Percentiles rank a stretch among this genome's conserved stretches.
These are phyloP conservation scores for Zonotrichia leucophrys DNA, from an alignment of 2,113 vertebrate species.

Conservation along the genomic window DNA sequence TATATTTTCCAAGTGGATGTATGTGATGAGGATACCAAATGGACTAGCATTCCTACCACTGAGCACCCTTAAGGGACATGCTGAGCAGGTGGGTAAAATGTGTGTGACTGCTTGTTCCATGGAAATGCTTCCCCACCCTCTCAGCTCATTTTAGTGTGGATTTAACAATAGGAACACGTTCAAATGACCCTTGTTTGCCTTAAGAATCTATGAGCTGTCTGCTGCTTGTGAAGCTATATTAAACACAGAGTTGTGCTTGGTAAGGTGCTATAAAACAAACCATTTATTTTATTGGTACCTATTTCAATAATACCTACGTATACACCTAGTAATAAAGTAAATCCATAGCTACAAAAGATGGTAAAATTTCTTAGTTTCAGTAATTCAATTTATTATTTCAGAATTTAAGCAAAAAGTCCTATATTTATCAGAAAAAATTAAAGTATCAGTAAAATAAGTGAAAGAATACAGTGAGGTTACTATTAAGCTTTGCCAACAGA, in stretches of 20 bases:
- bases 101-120: not conserved
- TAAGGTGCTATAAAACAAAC: not conserved
- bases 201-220: not conserved
- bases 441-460: not conserved
- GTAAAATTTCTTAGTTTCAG: not conserved
- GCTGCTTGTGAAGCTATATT: not conserved
- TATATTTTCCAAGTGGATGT: not conserved
- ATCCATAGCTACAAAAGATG: not conserved
- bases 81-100: not conserved
- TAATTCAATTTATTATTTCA: not conserved
- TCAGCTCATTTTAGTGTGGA: not conserved
- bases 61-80: not conserved
- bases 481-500: not conserved
- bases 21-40: not conserved
- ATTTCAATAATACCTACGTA: not conserved
- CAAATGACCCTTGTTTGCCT: not conserved
- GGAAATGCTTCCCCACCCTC: not conserved
- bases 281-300: not conserved
- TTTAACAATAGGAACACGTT: not conserved
- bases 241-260: not conserved
- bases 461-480: not conserved
- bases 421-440: not conserved
- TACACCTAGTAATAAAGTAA: not conserved
- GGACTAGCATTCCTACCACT: accelerated
- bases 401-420: not conserved